Base-by-base conservation (phyloP, 2,888 invertebrate species). In the Stenchaetothrips biformis region DNA sequence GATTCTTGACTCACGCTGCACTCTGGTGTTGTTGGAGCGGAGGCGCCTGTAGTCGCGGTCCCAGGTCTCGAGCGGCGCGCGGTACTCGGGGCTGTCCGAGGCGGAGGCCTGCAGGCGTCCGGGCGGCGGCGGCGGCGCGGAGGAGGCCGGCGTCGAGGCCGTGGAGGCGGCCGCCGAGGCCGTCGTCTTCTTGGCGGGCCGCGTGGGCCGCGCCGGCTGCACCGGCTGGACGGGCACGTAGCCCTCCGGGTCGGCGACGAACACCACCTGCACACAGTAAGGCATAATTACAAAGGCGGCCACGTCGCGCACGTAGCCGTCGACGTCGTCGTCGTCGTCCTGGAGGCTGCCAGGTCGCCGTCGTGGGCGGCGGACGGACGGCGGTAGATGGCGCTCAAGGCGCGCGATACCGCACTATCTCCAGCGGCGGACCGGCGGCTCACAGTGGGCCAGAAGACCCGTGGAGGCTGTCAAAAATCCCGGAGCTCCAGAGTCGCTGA, bases 171-270 rank as follows among this genome's bases (percentile, higher is more conserved):
- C 8, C 21, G 13, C 7, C 67, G 67, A 74, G 21, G 67, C 11
- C 25, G 67, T 11, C 67, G 67, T 74, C 67, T 74, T 74, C 67
- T 74, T 74, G 67, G 67, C 67, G 6, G 67, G 67, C 67, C 67
- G 21, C 21, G 67, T 74, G 21, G 67, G 67, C 67, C 67, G 8
- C 53, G 53, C 53, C 13, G 53, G 53, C 53, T 53, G 21, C 25
- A 74, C 67, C 25, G 67, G 67, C 67, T 74, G 67, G 25, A 74
- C 25, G 25, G 67, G 67, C 11, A 74, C 67, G 67, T 74, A 74
- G 67, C 67, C 67, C 67, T 74, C 67, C 11, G 67, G 67, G 67
- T 74, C 67, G 67, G 67, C 67, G 67, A 74, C 67, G 67, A 74
- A 74, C 67, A 74, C 67, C 67, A 74, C 67, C 67, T 74, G 67